Base-by-base conservation (phyloP, 2,888 invertebrate species). In the Xestia xanthographa region DNA sequence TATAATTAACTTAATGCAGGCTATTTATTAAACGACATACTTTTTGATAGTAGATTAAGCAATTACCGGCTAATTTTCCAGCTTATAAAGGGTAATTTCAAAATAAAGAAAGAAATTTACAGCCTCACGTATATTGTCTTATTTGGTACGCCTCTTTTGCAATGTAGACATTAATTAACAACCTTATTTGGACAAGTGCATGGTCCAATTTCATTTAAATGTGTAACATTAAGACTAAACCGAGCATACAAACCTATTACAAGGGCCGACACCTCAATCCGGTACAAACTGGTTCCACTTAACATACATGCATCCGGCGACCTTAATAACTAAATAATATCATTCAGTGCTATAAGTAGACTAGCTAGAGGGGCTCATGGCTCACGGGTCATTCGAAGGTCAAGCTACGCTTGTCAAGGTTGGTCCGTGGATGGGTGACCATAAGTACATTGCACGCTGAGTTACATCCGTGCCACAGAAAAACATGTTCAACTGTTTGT, bases 281-380 rank as follows among this genome's bases (percentile, higher is more conserved):
- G 81, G 83, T 92, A 92, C 87, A 92, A 91, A 92, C 91, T 91
- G 89, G 91, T 88, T 91, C 92, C 83, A 93, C 89, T 92, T 92
- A 92, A 83, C 89, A 90, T 86, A 86, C 89, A 91, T 83, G 91
- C 90, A 93, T 94, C 94, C 93, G 94, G 91, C 85, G 93, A 87
- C 92, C 93, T 92, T 92, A 92, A 91, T 92, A 92, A 75, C 86
- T 82, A 88, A 87, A 91, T 91, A 88, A 89, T 88, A 88, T 85
- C 71, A 88, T 87, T 89, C 88, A 89, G 81, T 75, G 78, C 83
- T 85, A 74, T 81, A 79, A 72, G 62, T 70, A 48, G 71, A 60
- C 72, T 75, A 73, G 70, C 75, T 63, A 26, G 11, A 60, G 20
- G 9, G 20, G 34, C 29, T 34, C 20, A 14, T 62, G 20, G 38